Evolutionary conservation across 2,113 vertebrate species (phyloP).

Genomic region (Gymnarchus niloticus): DNA sequence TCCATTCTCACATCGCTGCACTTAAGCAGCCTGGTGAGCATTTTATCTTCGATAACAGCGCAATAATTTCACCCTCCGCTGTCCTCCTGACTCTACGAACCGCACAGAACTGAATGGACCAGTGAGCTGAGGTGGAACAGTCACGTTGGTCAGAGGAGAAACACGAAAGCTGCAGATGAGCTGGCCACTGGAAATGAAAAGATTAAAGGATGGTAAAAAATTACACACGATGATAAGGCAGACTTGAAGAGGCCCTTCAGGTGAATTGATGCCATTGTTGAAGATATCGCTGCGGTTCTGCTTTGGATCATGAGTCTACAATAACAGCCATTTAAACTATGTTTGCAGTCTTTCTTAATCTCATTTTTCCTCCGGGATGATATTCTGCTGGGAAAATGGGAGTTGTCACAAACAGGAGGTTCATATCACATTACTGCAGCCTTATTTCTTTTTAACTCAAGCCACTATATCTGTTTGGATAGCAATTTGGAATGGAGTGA

Average conservation of each 20-base stretch:
- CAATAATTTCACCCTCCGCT: conserved; percentile 20
- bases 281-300: conserved; percentile 28
- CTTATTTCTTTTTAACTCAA: neutral
- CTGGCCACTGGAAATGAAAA: neutral
- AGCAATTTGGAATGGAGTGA: neutral
- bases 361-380: conserved; percentile 26
- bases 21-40: conserved; percentile 10
- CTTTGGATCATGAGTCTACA: conserved; percentile 24
- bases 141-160: neutral
- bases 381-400: neutral
- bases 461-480: neutral
- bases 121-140: conserved; percentile 1
- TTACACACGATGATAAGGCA: conserved; percentile 16
- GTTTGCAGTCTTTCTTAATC: conserved; percentile 30
- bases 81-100: neutral
- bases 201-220: neutral
- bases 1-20: conserved; percentile 15
- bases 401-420: neutral
- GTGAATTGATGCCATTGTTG: conserved; percentile 36
- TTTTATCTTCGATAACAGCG: conserved; percentile 19
- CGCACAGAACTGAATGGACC: neutral
- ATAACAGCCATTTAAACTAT: conserved; percentile 28
- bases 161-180: neutral
- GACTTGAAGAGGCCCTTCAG: conserved; percentile 36
- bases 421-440: neutral